phyloP scores from a whole-genome alignment of 2,888 invertebrate species.

The Barypeithes pellucidus region DNA sequence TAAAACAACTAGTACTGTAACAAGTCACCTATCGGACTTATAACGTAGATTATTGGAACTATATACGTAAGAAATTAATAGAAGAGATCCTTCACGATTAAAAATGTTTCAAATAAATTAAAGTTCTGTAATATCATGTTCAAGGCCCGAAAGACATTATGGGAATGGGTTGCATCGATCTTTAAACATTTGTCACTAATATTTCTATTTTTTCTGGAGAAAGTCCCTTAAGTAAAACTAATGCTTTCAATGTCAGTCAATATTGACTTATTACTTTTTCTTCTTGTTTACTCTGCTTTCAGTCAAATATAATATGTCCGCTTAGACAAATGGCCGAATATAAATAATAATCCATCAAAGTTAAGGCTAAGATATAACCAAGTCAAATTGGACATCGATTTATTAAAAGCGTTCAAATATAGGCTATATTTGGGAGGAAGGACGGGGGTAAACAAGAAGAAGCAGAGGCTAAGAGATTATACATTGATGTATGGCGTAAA shows the following conservation, averaged over 20 bases:
- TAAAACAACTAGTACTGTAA: too few relatives aligned
- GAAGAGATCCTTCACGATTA: too few relatives aligned
- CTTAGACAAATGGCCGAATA: conserved; percentile 33
- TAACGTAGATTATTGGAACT: too few relatives aligned
- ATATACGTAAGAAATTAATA: too few relatives aligned
- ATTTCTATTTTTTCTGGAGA: conserved; percentile 17
- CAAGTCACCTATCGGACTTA: too few relatives aligned
- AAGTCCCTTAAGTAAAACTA: conserved; percentile 28
- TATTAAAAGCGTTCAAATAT: conserved; percentile 23
- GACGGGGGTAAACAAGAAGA: conserved; percentile 14
- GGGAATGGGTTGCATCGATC: not conserved
- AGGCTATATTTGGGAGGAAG: not conserved
- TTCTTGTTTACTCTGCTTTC: conserved; percentile 30
- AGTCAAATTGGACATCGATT: conserved; percentile 27
- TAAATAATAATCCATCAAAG: conserved; percentile 39
- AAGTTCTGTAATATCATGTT: too few relatives aligned
- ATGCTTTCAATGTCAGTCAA: conserved; percentile 31
- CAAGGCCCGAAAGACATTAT: too few relatives aligned
- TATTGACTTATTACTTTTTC: conserved; percentile 36
- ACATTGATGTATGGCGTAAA: too few relatives aligned
- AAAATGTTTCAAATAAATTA: too few relatives aligned
- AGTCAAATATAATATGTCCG: conserved; percentile 26
- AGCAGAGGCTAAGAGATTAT: not conserved
- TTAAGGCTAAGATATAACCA: conserved; percentile 21
- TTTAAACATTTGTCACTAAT: conserved; percentile 5